A percentile compares a stretch with the other conserved stretches of the same genome.
phyloP scores from a whole-genome alignment of 2,888 invertebrate species.

The Chrysotoxum bicinctum region DNA sequence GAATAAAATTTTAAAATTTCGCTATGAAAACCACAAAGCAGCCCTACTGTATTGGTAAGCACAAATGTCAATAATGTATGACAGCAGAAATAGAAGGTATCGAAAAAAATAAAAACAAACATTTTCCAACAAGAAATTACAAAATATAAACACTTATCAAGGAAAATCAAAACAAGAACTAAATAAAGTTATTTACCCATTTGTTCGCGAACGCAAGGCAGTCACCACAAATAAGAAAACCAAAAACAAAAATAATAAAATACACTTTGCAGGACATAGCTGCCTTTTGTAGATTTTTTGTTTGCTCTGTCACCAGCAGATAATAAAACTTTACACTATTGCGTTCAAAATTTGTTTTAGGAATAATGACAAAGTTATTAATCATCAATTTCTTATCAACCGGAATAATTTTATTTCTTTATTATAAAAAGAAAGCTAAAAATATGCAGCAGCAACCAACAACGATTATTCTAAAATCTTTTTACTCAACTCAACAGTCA shows the following conservation, averaged over 20 bases:
- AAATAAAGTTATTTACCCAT: constrained; percentile 50
- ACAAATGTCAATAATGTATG: constrained; percentile 71
- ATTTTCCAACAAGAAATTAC: background rate
- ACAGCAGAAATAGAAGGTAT: constrained; percentile 56
- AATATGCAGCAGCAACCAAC: background rate
- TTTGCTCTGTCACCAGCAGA: background rate
- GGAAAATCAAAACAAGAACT: background rate
- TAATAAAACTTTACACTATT: background rate
- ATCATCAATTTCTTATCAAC: constrained; percentile 32
- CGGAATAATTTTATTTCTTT: constrained; percentile 1
- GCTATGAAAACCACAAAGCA: background rate
- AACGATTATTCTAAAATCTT: constrained; percentile 15
- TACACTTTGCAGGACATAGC: constrained; percentile 35
- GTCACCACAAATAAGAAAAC: constrained; percentile 27
- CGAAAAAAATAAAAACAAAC: constrained; percentile 36
- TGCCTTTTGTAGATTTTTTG: background rate
- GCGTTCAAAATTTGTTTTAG: background rate
- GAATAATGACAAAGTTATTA: constrained; percentile 1
- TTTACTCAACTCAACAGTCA: background rate
- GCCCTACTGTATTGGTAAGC: constrained; percentile 1
- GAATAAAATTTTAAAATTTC: background rate
- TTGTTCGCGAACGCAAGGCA: constrained; percentile 28
- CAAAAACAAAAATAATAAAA: constrained; percentile 10
- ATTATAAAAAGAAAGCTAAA: constrained; percentile 4
- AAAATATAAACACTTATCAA: constrained; percentile 4